Percentiles rank a stretch among this genome's conserved stretches.
phyloP scores from a whole-genome alignment of 1,140 invertebrate genomes.

The Linepithema humile region DNA sequence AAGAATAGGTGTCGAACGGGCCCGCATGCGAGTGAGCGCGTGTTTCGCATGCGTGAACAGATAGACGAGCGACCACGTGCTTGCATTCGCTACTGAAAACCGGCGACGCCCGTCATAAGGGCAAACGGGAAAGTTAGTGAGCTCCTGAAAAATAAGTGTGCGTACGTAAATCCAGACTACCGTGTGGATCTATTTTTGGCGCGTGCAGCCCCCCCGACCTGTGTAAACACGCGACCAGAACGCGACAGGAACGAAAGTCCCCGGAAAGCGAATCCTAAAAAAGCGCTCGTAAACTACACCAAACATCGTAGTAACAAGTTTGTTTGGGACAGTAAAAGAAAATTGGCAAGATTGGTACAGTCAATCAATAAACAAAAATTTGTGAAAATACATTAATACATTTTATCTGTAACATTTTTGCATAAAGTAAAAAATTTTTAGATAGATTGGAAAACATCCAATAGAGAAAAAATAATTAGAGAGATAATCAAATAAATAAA shows the following conservation, averaged over 20 bases:
- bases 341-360: neutral
- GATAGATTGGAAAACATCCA: neutral
- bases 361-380: neutral
- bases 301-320: neutral
- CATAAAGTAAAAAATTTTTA: too few species aligned
- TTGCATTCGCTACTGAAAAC: slow-evolving; percentile 45
- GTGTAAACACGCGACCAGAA: slow-evolving; percentile 61
- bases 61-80: slow-evolving; percentile 55
- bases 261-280: slow-evolving; percentile 47
- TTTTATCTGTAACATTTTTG: neutral
- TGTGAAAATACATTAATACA: neutral
- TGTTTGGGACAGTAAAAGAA: neutral
- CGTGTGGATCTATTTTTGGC: slow-evolving; percentile 57
- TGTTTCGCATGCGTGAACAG: slow-evolving; percentile 64
- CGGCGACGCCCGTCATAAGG: slow-evolving; percentile 17
- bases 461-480: too few species aligned
- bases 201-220: slow-evolving; percentile 44
- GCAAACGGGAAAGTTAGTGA: slow-evolving; percentile 42
- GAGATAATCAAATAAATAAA: neutral
- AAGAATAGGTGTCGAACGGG: slow-evolving; percentile 29
- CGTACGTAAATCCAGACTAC: slow-evolving; percentile 45
- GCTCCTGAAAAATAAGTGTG: slow-evolving; percentile 57
- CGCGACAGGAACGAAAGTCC: slow-evolving; percentile 55
- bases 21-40: slow-evolving; percentile 55
- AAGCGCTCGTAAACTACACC: slow-evolving; percentile 32